phyloP scores from a whole-genome alignment of 2,113 vertebrate genomes.

The Lonchura striata region DNA sequence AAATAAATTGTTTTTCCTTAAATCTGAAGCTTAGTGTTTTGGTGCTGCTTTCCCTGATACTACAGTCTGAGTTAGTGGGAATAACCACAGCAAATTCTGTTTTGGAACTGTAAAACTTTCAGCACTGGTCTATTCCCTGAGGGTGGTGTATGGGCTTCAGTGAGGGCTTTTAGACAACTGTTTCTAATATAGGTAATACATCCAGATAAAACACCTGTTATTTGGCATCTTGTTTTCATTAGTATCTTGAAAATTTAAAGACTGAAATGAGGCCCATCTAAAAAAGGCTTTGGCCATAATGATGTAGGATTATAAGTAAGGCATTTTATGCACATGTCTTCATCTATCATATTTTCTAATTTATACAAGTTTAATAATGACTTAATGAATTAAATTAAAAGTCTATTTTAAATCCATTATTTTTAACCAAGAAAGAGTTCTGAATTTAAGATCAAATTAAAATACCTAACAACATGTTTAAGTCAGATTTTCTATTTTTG shows the following conservation, averaged over 20 bases:
- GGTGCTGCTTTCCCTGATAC: background rate
- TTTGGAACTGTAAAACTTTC: background rate
- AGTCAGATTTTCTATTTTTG: background rate
- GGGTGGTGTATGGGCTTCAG: background rate
- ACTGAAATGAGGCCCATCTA: background rate
- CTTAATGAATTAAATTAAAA: background rate
- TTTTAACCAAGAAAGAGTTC: background rate
- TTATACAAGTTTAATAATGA: background rate
- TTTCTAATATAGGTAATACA: background rate
- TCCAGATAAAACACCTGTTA: background rate
- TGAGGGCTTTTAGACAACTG: background rate
- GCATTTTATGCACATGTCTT: background rate
- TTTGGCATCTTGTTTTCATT: background rate
- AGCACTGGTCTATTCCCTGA: background rate
- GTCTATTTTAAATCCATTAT: background rate
- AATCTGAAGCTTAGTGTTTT: background rate
- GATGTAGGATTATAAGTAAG: background rate
- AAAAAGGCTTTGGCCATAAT: background rate
- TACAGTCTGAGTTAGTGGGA: background rate
- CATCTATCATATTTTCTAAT: background rate
- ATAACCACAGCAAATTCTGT: background rate
- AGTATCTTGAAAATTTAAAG: background rate
- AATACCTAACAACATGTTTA: background rate
- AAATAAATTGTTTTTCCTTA: conserved; percentile 69
- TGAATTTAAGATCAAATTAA: background rate